Evolutionary conservation across 2,888 invertebrate genomes (phyloP).

Genomic region (Rhamnusium bicolor): DNA sequence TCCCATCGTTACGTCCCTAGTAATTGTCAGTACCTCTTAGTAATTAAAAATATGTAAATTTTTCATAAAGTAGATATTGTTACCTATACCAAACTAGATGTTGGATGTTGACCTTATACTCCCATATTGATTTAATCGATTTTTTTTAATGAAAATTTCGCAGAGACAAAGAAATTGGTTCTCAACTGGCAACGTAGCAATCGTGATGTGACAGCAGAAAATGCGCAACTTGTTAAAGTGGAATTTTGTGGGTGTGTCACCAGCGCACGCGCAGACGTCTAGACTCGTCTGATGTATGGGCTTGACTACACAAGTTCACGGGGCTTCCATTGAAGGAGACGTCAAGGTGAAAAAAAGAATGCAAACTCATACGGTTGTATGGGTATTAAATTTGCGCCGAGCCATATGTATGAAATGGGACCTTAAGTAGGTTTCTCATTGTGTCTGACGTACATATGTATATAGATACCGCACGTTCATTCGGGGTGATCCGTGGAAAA

Average conservation of each 20-base stretch:
- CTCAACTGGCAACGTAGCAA: conserved; percentile 14
- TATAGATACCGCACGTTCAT: background rate
- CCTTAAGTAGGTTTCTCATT: background rate
- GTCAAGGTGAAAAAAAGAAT: conserved; percentile 22
- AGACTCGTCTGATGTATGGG: background rate
- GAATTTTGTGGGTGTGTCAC: conserved; percentile 26
- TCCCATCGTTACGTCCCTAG: no score
- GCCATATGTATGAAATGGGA: background rate
- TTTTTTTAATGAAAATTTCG: background rate
- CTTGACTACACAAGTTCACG: conserved; percentile 21
- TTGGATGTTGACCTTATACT: no score
- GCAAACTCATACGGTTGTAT: background rate
- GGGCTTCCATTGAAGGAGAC: conserved; percentile 19
- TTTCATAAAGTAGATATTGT: no score
- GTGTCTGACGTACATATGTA: conserved; percentile 1
- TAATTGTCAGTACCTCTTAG: no score
- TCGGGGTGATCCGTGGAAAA: no score
- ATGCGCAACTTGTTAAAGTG: background rate
- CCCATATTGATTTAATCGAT: no score
- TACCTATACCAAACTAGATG: no score
- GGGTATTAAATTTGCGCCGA: background rate
- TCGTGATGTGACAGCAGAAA: conserved; percentile 1
- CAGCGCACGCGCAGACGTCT: background rate
- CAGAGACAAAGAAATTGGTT: background rate
- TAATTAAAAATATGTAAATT: no score